A percentile compares a stretch with the other conserved stretches of the same genome.
Conservation (phyloP, 2,888 invertebrate genomes). For the Drosophila kanekoi region DNA sequence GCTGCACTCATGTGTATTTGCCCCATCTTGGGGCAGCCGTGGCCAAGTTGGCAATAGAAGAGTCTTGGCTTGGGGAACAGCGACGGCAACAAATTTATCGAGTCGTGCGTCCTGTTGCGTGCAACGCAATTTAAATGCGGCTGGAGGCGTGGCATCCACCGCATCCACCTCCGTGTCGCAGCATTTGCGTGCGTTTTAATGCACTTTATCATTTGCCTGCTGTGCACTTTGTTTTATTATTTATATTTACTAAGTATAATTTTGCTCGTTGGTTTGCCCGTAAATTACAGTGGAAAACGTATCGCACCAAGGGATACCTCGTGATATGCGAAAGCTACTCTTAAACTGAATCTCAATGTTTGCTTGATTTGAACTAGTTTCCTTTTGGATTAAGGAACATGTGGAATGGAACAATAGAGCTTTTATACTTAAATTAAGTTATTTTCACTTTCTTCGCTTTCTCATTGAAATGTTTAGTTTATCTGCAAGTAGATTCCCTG, state of each 20-base stretch:
- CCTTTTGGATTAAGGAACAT: too few relatives aligned
- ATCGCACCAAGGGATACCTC: constrained; percentile 21
- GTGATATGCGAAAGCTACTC: background rate
- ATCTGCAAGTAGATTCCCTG: background rate
- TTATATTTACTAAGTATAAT: constrained; percentile 74
- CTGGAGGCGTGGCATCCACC: constrained; percentile 57
- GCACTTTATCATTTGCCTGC: constrained; percentile 72
- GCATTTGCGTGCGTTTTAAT: constrained; percentile 73
- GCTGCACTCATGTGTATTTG: constrained; percentile 31
- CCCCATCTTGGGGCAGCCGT: constrained; percentile 8
- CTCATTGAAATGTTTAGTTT: too few relatives aligned
- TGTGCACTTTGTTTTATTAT: constrained; percentile 76
- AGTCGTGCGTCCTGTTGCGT: constrained; percentile 79
- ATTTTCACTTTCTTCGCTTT: background rate
- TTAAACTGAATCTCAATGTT: too few relatives aligned
- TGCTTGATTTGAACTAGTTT: too few relatives aligned
- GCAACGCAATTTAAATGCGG: constrained; percentile 73
- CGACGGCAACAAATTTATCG: constrained; percentile 68
- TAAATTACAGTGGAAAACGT: constrained; percentile 18
- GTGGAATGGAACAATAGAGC: background rate
- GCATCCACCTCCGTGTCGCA: constrained; percentile 6
- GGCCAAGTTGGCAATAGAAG: constrained; percentile 22
- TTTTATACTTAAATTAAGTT: background rate
- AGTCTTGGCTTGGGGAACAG: constrained; percentile 10
- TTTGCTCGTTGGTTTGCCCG: constrained; percentile 44